Conservation (phyloP, 1,140 invertebrate species). For the Diachasma alloeum region DNA sequence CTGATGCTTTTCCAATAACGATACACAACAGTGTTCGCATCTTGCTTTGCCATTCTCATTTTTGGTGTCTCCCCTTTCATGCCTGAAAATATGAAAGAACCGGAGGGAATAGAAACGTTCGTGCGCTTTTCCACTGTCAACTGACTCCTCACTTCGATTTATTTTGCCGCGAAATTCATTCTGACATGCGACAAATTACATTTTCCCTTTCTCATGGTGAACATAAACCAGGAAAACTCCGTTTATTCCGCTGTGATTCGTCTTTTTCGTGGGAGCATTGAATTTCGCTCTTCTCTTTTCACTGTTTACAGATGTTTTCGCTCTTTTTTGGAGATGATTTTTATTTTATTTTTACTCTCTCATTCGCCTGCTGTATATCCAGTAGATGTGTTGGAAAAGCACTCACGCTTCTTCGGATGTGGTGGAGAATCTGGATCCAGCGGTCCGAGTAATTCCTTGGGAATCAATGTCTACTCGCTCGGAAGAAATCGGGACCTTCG, state of each 20-base stretch:
- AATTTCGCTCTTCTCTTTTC: neutral
- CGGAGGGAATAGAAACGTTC: neutral
- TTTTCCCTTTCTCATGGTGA: neutral
- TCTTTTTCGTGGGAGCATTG: neutral
- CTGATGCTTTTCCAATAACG: conserved; percentile 27
- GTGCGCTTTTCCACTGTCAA: neutral
- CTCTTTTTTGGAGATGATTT: neutral
- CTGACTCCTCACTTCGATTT: neutral
- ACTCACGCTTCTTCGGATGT: neutral
- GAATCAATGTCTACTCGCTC: conserved; percentile 21
- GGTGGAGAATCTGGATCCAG: conserved; percentile 7
- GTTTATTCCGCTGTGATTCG: neutral
- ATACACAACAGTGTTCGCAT: conserved; percentile 1
- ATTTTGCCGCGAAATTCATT: neutral
- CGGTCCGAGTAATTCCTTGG: conserved; percentile 15
- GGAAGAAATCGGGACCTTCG: conserved; percentile 26
- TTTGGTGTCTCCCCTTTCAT: neutral
- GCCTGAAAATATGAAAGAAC: neutral
- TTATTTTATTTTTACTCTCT: neutral
- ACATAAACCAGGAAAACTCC: neutral
- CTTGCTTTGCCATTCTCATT: neutral
- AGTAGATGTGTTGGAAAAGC: neutral
- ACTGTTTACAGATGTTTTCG: neutral
- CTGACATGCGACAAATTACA: conserved; percentile 12
- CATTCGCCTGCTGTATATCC: neutral